Evolutionary conservation across 1,140 invertebrate genomes (phyloP).

Genomic region (Hirudo medicinalis): DNA sequence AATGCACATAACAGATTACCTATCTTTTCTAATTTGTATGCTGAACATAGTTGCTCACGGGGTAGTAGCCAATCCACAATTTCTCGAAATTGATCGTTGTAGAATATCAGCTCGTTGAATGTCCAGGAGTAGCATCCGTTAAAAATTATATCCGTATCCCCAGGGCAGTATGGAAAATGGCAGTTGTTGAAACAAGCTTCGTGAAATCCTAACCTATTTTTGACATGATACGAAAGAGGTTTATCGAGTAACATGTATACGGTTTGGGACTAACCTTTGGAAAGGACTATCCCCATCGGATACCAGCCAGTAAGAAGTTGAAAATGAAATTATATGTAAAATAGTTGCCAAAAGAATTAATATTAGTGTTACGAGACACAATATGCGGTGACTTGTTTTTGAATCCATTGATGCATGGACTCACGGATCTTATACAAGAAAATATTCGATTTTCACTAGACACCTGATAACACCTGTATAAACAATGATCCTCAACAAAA

Average conservation of each 20-base stretch:
- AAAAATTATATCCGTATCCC: conserved; percentile 14
- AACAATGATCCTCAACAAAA: too few species aligned
- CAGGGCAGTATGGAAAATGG: conserved; percentile 16
- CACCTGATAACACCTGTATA: too few species aligned
- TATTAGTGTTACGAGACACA: neutral
- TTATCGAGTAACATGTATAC: too few species aligned
- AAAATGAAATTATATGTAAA: conserved; percentile 20
- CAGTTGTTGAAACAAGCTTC: conserved; percentile 23
- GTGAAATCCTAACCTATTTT: conserved; percentile 14
- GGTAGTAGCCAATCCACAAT: conserved; percentile 19
- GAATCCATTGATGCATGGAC: neutral
- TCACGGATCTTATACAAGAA: too few species aligned
- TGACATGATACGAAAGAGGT: neutral
- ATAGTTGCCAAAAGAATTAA: conserved; percentile 8
- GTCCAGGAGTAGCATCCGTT: conserved; percentile 18
- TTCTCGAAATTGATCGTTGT: conserved; percentile 17
- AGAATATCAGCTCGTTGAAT: conserved; percentile 15
- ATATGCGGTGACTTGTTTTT: neutral
- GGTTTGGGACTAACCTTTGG: conserved; percentile 6
- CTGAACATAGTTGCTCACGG: neutral
- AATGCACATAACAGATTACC: neutral
- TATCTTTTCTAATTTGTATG: neutral
- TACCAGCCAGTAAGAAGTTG: conserved; percentile 17
- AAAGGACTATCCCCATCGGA: conserved; percentile 20
- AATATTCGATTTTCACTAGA: too few species aligned